Base-by-base conservation (phyloP, 30 jellyfish, hydroid and myxozoan genomes). In the Thelohanellus kitauei region DNA sequence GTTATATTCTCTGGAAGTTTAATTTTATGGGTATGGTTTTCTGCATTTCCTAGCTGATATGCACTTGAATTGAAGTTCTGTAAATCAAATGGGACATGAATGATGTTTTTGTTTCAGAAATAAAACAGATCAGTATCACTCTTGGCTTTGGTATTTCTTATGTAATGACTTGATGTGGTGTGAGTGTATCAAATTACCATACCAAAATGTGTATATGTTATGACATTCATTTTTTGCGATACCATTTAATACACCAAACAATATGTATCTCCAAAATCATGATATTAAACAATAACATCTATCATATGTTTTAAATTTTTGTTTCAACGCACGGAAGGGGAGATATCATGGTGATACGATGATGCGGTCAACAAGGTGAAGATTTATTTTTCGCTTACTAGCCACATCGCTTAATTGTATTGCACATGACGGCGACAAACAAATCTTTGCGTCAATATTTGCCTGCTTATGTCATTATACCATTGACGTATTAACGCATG, bases 211-310 rank as follows among this genome's bases (percentile, higher is more conserved):
- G 46, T 4, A 30, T 30, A 37, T 37, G 46, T 30, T 20, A 30
- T 37, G 17, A 30, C 6, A 20, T 30, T 37, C 46, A n/a, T 6
- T 17, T 41, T 41, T 41, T 41, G 52, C 52, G 47, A 41, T 41
- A 18, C 52, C 20, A 41, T 41, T 14, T n/a, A 18, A 18, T 21
- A 41, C 52, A 41, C 4, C 20, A 5, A 5, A 41, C 47, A 4
- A 4, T 6, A 8, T 4, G 23, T 47, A 4, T 8, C n/a, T 4
- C 52, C 52, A 41, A 14, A 41, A 16, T 18, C 15, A 6, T 41
- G n/a, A 14, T 47, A 11, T 18, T 41, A 18, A 11, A 8, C 44
- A 41, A 41, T 5, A 41, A 41, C 47, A 21, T 41, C 11, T 10
- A 5, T 41, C 8, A 41, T 8, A 4, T 21, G 20, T 4, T 11